Percentiles rank a stretch among this genome's conserved stretches.
phyloP scores from a whole-genome alignment of 1,140 invertebrate genomes.

The Melipona quadrifasciata region DNA sequence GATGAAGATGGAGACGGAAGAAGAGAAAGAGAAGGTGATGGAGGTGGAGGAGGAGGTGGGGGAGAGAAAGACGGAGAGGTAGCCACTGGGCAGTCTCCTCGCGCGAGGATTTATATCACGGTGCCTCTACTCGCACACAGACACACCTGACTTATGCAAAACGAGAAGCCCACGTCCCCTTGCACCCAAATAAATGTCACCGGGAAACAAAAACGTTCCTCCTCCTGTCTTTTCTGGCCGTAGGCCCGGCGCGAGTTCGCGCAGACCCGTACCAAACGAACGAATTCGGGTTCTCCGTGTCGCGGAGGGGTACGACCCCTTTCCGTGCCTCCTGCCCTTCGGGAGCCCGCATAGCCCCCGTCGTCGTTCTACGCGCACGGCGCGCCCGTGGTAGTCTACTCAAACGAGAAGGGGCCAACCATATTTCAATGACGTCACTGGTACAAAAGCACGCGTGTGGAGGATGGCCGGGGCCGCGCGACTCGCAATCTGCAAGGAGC shows the following conservation, averaged over 20 bases:
- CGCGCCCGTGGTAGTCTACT: conserved; percentile 1
- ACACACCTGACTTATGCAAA: conserved; percentile 81
- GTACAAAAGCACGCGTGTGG: conserved; percentile 71
- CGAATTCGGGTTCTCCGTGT: conserved; percentile 28
- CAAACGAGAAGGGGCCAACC: conserved; percentile 63
- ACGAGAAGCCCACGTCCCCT: conserved; percentile 68
- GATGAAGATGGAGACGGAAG: conserved; percentile 59
- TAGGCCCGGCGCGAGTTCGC: conserved; percentile 56
- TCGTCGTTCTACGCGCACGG: conserved; percentile 1
- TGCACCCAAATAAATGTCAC: conserved; percentile 80
- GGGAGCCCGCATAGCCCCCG: not conserved
- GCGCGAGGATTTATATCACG: conserved; percentile 79
- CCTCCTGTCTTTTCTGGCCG: conserved; percentile 62
- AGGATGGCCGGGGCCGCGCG: conserved; percentile 56
- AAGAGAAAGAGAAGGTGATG: conserved; percentile 37
- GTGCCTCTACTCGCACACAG: conserved; percentile 75
- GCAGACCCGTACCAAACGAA: conserved; percentile 51
- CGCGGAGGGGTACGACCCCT: conserved; percentile 28
- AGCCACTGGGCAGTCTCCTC: conserved; percentile 76
- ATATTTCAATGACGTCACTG: conserved; percentile 76
- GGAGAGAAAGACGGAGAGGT: conserved; percentile 47
- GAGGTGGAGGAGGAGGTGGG: conserved; percentile 49
- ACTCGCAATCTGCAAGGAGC: conserved; percentile 71
- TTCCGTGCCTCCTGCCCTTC: not conserved
- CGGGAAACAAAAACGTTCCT: conserved; percentile 79